A percentile compares a stretch with the other conserved stretches of the same genome.
Conservation (phyloP, 1,140 invertebrate genomes). For the Scaptodrosophila lebanonensis region DNA sequence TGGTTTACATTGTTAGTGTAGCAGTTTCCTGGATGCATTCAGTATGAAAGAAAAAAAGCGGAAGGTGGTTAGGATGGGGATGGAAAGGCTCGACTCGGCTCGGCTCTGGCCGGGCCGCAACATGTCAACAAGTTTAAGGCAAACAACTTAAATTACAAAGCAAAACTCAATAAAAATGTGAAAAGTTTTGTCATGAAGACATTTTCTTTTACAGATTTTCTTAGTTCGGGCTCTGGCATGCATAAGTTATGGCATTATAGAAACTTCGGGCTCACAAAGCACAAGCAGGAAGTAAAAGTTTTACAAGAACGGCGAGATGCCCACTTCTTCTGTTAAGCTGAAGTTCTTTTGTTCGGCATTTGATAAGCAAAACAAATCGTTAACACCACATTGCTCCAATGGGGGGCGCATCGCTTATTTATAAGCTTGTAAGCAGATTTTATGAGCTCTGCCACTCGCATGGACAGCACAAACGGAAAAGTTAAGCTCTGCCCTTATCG, state of each 20-base stretch:
- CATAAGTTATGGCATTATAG: constrained; percentile 58
- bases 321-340: too few species aligned
- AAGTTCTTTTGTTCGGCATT: too few species aligned
- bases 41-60: too few species aligned
- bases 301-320: constrained; percentile 7
- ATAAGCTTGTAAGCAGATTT: constrained; percentile 72
- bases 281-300: constrained; percentile 51
- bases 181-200: constrained; percentile 55
- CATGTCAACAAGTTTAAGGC: constrained; percentile 61
- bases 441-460: constrained; percentile 60
- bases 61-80: too few species aligned
- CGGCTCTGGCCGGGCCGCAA: too few species aligned
- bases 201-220: constrained; percentile 40
- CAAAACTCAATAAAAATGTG: constrained; percentile 72
- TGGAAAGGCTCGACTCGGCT: too few species aligned
- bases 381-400: constrained; percentile 22
- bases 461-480: constrained; percentile 12
- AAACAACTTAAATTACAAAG: constrained; percentile 74
- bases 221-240: constrained; percentile 61
- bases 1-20: constrained; percentile 53
- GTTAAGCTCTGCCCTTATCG: constrained; percentile 27
- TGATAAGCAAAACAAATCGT: constrained; percentile 67
- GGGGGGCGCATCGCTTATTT: constrained; percentile 45
- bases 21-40: too few species aligned
- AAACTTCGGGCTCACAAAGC: constrained; percentile 12